Evolutionary conservation across 2,797 vertebrate species (phyloP), one percentile per base, ranked within the genome.

Genomic region (Acanthurus tractus): DNA sequence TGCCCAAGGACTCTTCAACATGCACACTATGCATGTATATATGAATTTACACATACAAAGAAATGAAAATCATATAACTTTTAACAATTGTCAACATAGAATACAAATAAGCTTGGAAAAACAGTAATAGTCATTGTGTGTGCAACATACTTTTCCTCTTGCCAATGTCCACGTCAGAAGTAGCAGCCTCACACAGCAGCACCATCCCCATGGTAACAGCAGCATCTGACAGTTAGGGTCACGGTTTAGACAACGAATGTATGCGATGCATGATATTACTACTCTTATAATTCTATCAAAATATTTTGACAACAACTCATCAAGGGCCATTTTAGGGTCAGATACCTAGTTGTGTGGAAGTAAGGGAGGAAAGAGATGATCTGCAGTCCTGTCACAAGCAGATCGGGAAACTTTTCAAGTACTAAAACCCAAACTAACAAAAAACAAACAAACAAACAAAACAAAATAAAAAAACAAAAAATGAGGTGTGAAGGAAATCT

Each of bases 121-220:
- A 65, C 25, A 25, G 25, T 2, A 2, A 13, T 11, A 1, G 50
- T 25, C 25, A 25, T 25, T 44, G 42, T 44, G 42, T 45, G 23
- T 22, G 29, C 25, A 20, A 93, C 97, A 88, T 92, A 99, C 98
- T 96, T 89, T 98, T 99, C 76, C 97, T 96, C 85, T 99, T 99
- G 64, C 97, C 97, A 34, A 97, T 95, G 81, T 99, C 98, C 91
- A 99, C 88, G 81, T 97, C 96, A 72, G 97, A 97, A 7, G 97
- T 97, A 36, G 97, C 98, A 20, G 98, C 97, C 89, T 99, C 97
- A 0, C 97, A 97, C 53, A 99, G 93, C 62, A 99, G 96, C 25
- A 99, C 97, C 86, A 99, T 98, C 22, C 98, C 98, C 83, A 98
- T 91, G 77, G 98, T 99, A 59, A 99, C 95, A 3, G 96, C 98